Evolutionary conservation across 2,797 vertebrate species (phyloP), one percentile per base, ranked within the genome.

Genomic region (Austrolebias charrua): DNA sequence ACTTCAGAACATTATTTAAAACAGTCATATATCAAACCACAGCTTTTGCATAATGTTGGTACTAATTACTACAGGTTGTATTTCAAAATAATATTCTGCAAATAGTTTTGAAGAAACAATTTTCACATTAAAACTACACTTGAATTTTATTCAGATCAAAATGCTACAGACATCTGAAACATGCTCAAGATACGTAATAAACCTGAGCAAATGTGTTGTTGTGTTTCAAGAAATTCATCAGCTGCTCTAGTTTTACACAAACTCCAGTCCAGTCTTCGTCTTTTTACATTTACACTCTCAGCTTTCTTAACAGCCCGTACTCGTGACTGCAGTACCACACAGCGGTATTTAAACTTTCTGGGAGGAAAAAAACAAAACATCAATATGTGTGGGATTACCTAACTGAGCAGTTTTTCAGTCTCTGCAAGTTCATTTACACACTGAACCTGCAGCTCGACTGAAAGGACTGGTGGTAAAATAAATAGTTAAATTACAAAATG

Each of bases 361-460:
- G 0, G n/a, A 40, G 11, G 4, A n/a, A 51, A 16, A 1, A 28
- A 68, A n/a, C n/a, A 69, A 54, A 15, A 50, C 67, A 68, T 68
- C 9, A 69, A 57, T 63, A 71, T 74, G 74, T 0, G 58, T 78
- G 73, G 69, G 75, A 82, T 69, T 74, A 81, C 15, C 50, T 65
- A 83, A 83, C 55, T 12, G 31, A 61, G 56, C 44, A 56, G 62
- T 46, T 61, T 64, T 64, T 31, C 29, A 64, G 13, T 55, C 38
- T 75, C 53, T 61, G 31, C 45, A 60, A 52, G 38, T 57, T 72
- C 19, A 54, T 69, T 74, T 71, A 61, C 33, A 71, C 51, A 63
- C 48, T 19, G 20, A 13, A 64, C 62, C 66, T 48, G 56, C 24
- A 71, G 46, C 20, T 64, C 4, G 28, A 51, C 8, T 60, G 2